Evolutionary conservation across 2,797 vertebrate genomes (phyloP), one percentile per base, ranked within the genome.

Genomic region (Craterocephalus amniculus): DNA sequence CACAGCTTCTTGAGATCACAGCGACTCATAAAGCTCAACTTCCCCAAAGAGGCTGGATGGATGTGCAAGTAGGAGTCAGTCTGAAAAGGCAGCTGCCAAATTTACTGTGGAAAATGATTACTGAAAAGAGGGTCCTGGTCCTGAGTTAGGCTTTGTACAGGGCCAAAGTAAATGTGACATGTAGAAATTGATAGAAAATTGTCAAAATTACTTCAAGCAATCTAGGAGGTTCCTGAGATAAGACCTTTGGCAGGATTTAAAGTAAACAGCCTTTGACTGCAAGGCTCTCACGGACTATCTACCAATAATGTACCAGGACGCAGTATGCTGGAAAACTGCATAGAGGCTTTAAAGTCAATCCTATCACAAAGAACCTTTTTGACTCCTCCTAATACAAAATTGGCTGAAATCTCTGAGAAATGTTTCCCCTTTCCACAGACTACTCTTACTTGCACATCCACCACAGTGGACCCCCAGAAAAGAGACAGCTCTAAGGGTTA

Each of bases 201-300:
- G 14, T 71, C 24, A 31, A 70, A 43, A 40, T 55, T 34, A 48
- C 78, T 85, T 83, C 72, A 89, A 86, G 72, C 80, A 72, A 76
- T 75, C 56, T 71, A 73, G 67, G 74, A 76, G 81, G 74, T 93
- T 92, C 91, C 93, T 93, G 92, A 94, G 92, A 89, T 84, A 71
- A 86, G 81, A 90, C 85, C 86, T 89, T 91, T 90, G 91, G 91
- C 87, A 89, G 88, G 88, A 90, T 86, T 90, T 76, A 26, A 63
- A 76, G 85, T 90, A 90, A 92, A 91, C 88, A 63, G 81, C 83
- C 58, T 88, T 88, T 35, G 29, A 68, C 61, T 40, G 70, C 70
- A 76, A 68, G 72, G 77, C 72, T 73, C 71, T 80, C 63, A 40
- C 69, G 70, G 66, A 63, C 75, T 26, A 60, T 58, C 43, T 49